Percentiles rank a stretch among this genome's conserved stretches.
phyloP scores from a whole-genome alignment of 1,140 invertebrate species.

The Dreissena polymorpha region DNA sequence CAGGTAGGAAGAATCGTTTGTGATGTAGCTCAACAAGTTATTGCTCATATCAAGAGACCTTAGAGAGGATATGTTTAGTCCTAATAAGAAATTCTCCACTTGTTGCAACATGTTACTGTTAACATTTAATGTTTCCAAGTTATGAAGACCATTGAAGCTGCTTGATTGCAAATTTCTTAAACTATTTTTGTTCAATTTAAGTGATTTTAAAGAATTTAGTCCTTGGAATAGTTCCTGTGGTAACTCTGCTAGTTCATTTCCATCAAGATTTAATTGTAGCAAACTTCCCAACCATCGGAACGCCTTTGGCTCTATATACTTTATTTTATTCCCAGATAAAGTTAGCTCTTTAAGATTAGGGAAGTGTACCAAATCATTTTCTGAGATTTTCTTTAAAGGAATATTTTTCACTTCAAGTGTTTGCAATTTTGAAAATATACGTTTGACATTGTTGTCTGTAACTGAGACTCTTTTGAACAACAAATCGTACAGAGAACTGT shows the following conservation, averaged over 20 bases:
- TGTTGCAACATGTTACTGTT: constrained; percentile 52
- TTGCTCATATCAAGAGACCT: constrained; percentile 51
- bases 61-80: constrained; percentile 33
- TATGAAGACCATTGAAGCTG: constrained; percentile 40
- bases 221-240: constrained; percentile 52
- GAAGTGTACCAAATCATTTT: constrained; percentile 3
- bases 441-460: neutral
- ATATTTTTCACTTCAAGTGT: constrained; percentile 39
- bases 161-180: constrained; percentile 48
- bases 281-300: constrained; percentile 63
- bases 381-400: constrained; percentile 21
- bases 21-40: constrained; percentile 55
- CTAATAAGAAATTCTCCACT: constrained; percentile 43
- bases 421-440: neutral
- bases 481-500: constrained; percentile 19
- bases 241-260: constrained; percentile 60
- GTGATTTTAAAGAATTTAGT: constrained; percentile 49
- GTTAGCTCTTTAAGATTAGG: neutral
- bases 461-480: neutral
- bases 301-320: constrained; percentile 19
- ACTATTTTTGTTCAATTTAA: constrained; percentile 61
- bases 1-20: constrained; percentile 15
- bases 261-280: constrained; percentile 58
- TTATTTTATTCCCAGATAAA: constrained; percentile 40
- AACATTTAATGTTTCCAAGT: constrained; percentile 50